Base-by-base conservation (phyloP, 2,888 invertebrate species). In the Drosophila kanekoi region DNA sequence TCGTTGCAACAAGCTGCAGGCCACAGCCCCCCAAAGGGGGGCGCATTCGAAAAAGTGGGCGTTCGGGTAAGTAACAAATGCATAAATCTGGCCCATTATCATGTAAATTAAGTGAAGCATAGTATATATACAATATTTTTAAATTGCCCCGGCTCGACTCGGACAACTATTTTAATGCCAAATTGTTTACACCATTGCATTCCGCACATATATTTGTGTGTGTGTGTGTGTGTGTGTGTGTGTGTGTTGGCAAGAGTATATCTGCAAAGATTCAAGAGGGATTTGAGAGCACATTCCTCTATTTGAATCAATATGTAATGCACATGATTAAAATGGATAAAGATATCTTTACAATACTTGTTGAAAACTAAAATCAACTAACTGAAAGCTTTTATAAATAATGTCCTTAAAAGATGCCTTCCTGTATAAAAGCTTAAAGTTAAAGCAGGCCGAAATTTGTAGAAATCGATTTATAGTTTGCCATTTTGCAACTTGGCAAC, bases 91-190 rank as follows among this genome's bases (percentile, higher is more conserved):
- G 72, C 53, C 69, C 66, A 85, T 67, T 81, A 76, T 78, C 76
- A 73, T 69, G 79, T 64, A 74, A 87, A 83, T 87, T 70, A 82
- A 85, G 60, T 71, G 67, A 71, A 74, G 51, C 64, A 67, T 64
- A 68, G 68, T 33, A 18, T 10, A 20, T 38, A 63, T 37, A 44
- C 20, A 37, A 37, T 20, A 33, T 79, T 72, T 78, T 66, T 74
- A 70, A 72, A 83, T 68, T 68, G 51, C 35, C 37, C 33, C 37
- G 28, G 13, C 47, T 60, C 51, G 37, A 45, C 52, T 45, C 52
- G 49, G 57, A 51, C 61, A 67, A 48, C 44, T 44, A 59, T 77
- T 79, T 79, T 65, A 72, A 63, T 71, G 59, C 35, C 45, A 72
- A 84, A 67, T 61, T 86, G 77, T 68, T 77, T 62, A 59, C 61